phyloP scores from a whole-genome alignment of 2,888 invertebrate species.

The Brachycybe producta region DNA sequence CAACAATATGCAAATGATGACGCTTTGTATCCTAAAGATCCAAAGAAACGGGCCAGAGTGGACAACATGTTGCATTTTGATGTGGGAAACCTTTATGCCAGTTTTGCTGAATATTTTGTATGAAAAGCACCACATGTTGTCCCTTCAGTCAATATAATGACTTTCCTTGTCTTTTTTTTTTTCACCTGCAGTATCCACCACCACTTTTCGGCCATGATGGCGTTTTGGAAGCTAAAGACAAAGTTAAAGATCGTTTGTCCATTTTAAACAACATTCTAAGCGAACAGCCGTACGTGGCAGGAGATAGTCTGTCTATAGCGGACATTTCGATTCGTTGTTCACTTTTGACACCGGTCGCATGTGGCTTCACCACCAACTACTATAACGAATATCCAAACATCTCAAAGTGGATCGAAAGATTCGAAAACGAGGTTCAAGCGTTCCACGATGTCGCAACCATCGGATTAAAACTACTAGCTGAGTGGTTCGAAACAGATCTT shows the following conservation, averaged over 20 bases:
- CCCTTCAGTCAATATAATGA: neutral
- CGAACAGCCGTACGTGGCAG: neutral
- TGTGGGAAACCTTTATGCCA: neutral
- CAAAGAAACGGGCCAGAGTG: constrained; percentile 1
- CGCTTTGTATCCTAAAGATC: constrained; percentile 7
- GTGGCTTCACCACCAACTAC: neutral
- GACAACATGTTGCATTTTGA: constrained; percentile 12
- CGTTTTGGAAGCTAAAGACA: neutral
- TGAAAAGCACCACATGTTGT: neutral
- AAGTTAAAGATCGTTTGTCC: neutral
- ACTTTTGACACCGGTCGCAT: neutral
- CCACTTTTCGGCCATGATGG: neutral
- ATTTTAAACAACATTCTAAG: neutral
- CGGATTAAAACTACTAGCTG: too few species aligned
- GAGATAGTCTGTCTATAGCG: constrained; percentile 4
- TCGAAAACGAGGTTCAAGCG: neutral
- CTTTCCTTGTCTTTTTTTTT: neutral
- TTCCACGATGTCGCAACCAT: too few species aligned
- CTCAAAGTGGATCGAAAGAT: neutral
- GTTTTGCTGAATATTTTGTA: constrained; percentile 14
- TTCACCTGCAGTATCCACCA: neutral
- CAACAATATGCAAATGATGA: constrained; percentile 9
- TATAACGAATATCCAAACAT: neutral
- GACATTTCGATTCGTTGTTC: constrained; percentile 1
- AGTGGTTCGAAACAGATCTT: too few species aligned